A percentile compares a stretch with the other conserved stretches of the same genome.
Evolutionary conservation across 2,888 invertebrate genomes (phyloP).

Genomic region (Protophormia terraenovae): DNA sequence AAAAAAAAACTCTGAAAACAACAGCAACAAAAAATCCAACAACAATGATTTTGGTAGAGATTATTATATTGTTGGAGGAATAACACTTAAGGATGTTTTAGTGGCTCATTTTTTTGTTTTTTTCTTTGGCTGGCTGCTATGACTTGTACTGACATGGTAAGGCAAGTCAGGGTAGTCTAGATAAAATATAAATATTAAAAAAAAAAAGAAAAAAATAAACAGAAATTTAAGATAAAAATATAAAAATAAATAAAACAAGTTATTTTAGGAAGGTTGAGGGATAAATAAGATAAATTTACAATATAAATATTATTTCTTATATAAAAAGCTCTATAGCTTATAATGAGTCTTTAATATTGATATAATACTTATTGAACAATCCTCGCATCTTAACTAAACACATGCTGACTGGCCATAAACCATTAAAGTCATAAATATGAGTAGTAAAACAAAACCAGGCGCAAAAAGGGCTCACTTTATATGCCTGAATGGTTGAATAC

Average conservation of each 20-base stretch:
- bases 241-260: background rate
- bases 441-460: slow-evolving; percentile 14
- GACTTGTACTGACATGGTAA: background rate
- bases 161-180: background rate
- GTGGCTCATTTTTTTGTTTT: background rate
- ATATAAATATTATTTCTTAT: too few species aligned
- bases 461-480: slow-evolving; percentile 40
- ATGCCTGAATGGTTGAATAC: slow-evolving; percentile 40
- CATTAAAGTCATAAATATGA: slow-evolving; percentile 43
- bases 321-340: too few species aligned
- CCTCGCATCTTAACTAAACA: background rate
- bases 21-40: background rate
- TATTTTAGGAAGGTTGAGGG: background rate
- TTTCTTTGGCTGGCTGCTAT: background rate
- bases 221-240: background rate
- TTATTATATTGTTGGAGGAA: background rate
- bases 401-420: slow-evolving; percentile 10
- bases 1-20: background rate
- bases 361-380: background rate
- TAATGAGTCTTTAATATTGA: background rate
- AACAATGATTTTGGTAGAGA: slow-evolving; percentile 7
- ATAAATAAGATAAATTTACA: background rate
- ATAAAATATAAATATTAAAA: background rate
- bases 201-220: background rate
- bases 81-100: background rate